Evolutionary conservation across 2,113 vertebrate genomes (phyloP), one percentile per base, ranked within the genome.

Genomic region (Thalassoma bifasciatum): DNA sequence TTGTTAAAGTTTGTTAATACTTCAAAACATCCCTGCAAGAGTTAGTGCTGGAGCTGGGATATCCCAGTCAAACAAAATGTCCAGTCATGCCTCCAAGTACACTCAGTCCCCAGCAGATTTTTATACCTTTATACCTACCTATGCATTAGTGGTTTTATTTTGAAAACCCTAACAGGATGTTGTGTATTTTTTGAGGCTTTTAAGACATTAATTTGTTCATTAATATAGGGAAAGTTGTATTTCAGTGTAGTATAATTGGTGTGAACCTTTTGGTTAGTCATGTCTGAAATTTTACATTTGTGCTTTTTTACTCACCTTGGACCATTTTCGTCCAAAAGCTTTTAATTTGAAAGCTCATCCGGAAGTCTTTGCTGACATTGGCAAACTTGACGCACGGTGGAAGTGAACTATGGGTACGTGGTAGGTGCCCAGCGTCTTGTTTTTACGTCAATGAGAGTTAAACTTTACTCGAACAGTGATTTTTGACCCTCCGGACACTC

Each of bases 391-490:
- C 44, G n/a, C 2, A 34, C 37, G 57, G 60, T n/a, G 7, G 14
- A 88, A 79, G 53, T 76, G 52, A 59, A 82, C 22, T 47, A 84
- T 89, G 89, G 69, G 72, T 78, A 88, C 85, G 88, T 88, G 89
- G 75, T 85, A 70, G 58, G 19, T 36, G 50, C 38, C 10, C 11
- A 46, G 8, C 16, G 11, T 8, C 17, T 14, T 24, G n/a, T 14
- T 30, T 21, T 38, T 1, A 37, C 46, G 10, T 44, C 10, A 21
- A 22, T 37, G 42, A 19, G 38, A 8, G 14, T 7, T 37, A 7
- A 24, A 50, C 44, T 19, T 30, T 37, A 14, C 21, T n/a, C 37
- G 22, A 8, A 34, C 7, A 12, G 3, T 1, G 26, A 44, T 5
- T 14, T 8, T 4, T 22, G 47, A 44, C 36, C 5, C 0, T 1